Percentiles rank a stretch among this genome's conserved stretches.
Evolutionary conservation across 2,888 invertebrate genomes (phyloP).

Genomic region (Phragmatobia fuliginosa): DNA sequence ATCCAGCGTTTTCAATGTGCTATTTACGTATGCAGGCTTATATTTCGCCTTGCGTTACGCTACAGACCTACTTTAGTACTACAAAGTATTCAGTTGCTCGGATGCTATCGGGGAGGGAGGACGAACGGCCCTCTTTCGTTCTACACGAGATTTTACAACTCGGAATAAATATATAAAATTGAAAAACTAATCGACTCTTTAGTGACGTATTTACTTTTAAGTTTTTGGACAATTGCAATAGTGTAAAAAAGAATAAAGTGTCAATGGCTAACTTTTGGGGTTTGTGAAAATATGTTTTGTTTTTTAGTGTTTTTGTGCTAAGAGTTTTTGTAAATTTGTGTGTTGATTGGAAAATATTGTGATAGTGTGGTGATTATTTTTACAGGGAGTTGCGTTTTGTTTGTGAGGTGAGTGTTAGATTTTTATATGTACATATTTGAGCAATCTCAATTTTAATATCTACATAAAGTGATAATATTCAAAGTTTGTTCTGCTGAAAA

Average conservation of each 20-base stretch:
- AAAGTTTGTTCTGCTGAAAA: background rate
- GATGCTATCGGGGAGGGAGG: conserved; percentile 31
- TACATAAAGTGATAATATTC: background rate
- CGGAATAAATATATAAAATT: conserved; percentile 19
- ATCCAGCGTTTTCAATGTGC: conserved; percentile 20
- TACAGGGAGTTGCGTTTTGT: background rate
- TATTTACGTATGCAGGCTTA: conserved; percentile 35
- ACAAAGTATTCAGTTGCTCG: conserved; percentile 30
- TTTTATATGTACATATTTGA: background rate
- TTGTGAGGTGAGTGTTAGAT: conserved; percentile 5
- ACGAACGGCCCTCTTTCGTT: conserved; percentile 21
- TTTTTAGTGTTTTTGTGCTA: conserved; percentile 29
- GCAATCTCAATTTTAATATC: background rate
- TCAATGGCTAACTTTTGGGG: conserved; percentile 2
- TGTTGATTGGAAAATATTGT: conserved; percentile 20
- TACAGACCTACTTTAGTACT: conserved; percentile 17
- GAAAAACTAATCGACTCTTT: conserved; percentile 19
- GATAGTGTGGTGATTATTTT: background rate
- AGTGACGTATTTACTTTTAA: conserved; percentile 25
- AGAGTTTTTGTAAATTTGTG: conserved; percentile 20
- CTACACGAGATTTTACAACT: conserved; percentile 29
- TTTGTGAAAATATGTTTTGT: conserved; percentile 11
- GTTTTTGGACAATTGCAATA: conserved; percentile 11
- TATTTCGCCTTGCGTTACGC: conserved; percentile 30
- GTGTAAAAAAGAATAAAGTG: conserved; percentile 17